Evolutionary conservation across 2,797 vertebrate species (phyloP), one percentile per base, ranked within the genome.

Genomic region (Mallotus villosus): DNA sequence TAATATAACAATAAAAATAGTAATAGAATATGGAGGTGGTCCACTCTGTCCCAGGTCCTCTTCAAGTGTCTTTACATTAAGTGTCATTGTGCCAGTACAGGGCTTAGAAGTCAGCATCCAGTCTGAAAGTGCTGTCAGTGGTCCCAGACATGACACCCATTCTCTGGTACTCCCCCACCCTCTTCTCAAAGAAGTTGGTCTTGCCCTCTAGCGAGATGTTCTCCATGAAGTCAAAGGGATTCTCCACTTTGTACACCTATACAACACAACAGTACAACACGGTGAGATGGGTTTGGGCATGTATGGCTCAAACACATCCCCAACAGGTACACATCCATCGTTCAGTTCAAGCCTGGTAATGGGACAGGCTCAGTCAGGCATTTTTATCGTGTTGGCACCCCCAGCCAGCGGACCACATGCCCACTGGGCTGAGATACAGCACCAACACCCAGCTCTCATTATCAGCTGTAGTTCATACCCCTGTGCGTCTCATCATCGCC

Each of bases 141-240:
- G 94, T 5, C 0, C 92, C 94, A 0, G 96, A 94, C 97, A 98
- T 98, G 9, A 99, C 96, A 2, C 97, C 96, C 97, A 99, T 98
- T 82, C 94, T 92, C 91, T 99, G 97, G 85, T 99, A 99, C 87
- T 99, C 96, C 41, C 96, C 97, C 5, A 98, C 97, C 25, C 95
- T 85, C 92, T 99, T 99, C 93, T 99, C 97, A 81, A 99, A 99
- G 92, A 99, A 99, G 89, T 99, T 99, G 19, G 97, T 99, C 86
- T 99, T 99, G 65, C 97, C 97, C 92, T 99, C 97, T 90, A 98
- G 88, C 19, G 97, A 99, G 76, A 99, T 99, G 88, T 99, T 99
- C 85, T 99, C 97, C 97, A 98, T 99, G 88, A 99, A 99, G 92
- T 99, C 97, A 82, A 98, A 99, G 5, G 97, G 97, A 85, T 99